Conservation (phyloP, 2,888 invertebrate genomes). For the Caradrina kadenii region DNA sequence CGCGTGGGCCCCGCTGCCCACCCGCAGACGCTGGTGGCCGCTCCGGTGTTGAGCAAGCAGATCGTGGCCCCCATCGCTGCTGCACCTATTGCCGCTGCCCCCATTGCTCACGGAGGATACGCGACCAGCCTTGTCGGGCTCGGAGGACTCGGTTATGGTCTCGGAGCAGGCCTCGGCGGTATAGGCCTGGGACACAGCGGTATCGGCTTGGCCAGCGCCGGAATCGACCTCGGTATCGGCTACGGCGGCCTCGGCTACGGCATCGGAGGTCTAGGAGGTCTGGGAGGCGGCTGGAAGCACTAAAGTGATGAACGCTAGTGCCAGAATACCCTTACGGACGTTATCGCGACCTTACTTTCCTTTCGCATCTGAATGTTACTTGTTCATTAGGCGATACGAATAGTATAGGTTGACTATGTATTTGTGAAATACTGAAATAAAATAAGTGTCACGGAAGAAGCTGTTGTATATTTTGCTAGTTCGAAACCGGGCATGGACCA, state of each 20-base stretch:
- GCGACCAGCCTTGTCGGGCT: conserved; percentile 59
- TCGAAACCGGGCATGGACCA: no score
- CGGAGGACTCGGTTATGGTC: conserved; percentile 58
- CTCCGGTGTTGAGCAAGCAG: conserved; percentile 60
- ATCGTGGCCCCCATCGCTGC: conserved; percentile 39
- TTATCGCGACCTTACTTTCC: conserved; percentile 58
- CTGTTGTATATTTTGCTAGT: conserved; percentile 4
- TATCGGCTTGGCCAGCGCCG: conserved; percentile 36
- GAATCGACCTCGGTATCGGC: conserved; percentile 36
- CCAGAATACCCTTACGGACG: conserved; percentile 50
- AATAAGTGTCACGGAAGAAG: conserved; percentile 46
- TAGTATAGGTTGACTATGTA: conserved; percentile 59
- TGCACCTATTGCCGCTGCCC: conserved; percentile 49
- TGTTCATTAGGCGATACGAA: conserved; percentile 60
- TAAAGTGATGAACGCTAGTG: conserved; percentile 52
- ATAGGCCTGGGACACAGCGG: conserved; percentile 1
- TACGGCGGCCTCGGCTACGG: conserved; percentile 52
- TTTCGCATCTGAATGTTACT: conserved; percentile 61
- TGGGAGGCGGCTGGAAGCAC: conserved; percentile 66
- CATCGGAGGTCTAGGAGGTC: conserved; percentile 46
- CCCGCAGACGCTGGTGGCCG: conserved; percentile 71
- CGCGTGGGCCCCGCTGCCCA: conserved; percentile 81
- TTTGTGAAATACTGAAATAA: conserved; percentile 58
- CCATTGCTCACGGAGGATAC: conserved; percentile 57
- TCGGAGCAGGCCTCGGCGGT: conserved; percentile 37